A percentile compares a stretch with the other conserved stretches of the same genome.
Evolutionary conservation across 2,888 invertebrate genomes (phyloP).

Genomic region (Chrysolina oricalcia): DNA sequence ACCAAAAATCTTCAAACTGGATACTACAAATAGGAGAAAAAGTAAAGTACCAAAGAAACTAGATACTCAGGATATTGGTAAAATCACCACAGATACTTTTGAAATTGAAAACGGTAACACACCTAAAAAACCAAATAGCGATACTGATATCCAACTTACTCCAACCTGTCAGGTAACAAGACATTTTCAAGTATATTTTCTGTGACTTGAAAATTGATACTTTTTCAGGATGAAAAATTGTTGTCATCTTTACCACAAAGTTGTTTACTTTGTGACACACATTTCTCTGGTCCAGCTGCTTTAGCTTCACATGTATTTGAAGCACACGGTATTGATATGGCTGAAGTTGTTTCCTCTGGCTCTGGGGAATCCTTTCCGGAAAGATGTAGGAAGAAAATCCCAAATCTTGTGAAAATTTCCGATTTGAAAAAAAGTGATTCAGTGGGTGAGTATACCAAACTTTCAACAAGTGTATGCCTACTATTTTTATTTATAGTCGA

Average conservation of each 20-base stretch:
- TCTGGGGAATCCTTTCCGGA: constrained; percentile 49
- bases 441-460: constrained; percentile 50
- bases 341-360: constrained; percentile 61
- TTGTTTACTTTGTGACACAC: constrained; percentile 74
- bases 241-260: constrained; percentile 67
- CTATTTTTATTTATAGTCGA: no score
- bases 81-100: constrained; percentile 21
- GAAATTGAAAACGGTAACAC: constrained; percentile 13
- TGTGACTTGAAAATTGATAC: constrained; percentile 8
- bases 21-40: constrained; percentile 67
- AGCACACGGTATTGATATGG: constrained; percentile 73
- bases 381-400: constrained; percentile 67
- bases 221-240: constrained; percentile 45
- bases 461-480: no score
- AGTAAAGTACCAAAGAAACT: constrained; percentile 69
- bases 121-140: background rate
- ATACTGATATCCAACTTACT: constrained; percentile 11
- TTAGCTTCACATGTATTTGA: constrained; percentile 73
- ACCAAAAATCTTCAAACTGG: constrained; percentile 65
- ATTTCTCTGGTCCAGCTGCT: constrained; percentile 71
- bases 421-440: constrained; percentile 65
- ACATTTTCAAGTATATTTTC: background rate
- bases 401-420: constrained; percentile 69
- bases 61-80: constrained; percentile 46
- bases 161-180: constrained; percentile 20